Evolutionary conservation across 2,797 vertebrate genomes (phyloP).

Genomic region (Schizothorax lantsangensis): DNA sequence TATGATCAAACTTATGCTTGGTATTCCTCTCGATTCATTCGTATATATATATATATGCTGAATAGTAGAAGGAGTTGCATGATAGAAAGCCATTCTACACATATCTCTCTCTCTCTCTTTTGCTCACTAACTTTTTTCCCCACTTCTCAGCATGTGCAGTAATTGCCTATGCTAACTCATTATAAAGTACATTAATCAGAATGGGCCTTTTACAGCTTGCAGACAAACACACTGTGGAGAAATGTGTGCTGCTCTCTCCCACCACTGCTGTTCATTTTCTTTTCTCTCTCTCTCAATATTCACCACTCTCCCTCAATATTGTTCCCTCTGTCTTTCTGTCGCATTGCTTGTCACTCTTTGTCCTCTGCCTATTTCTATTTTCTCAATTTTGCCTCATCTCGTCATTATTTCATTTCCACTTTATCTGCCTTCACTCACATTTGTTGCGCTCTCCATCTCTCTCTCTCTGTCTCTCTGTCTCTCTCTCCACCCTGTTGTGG

Average conservation of each 20-base stretch:
- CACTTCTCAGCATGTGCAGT: constrained; percentile 59
- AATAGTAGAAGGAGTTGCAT: neutral
- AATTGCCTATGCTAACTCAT: constrained; percentile 66
- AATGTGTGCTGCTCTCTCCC: constrained; percentile 59
- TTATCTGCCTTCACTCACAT: constrained; percentile 30
- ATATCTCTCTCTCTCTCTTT: neutral
- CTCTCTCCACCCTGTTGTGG: constrained; percentile 53
- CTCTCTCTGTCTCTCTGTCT: constrained; percentile 38
- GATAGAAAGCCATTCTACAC: neutral
- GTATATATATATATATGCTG: neutral
- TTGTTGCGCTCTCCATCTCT: neutral
- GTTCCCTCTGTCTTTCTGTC: neutral
- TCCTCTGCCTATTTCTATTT: neutral
- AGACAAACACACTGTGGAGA: constrained; percentile 60
- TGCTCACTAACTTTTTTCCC: neutral
- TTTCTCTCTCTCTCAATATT: constrained; percentile 11
- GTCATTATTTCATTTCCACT: constrained; percentile 24
- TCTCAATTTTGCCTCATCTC: neutral
- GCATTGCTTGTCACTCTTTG: constrained; percentile 1
- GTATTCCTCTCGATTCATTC: neutral
- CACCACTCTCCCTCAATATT: neutral
- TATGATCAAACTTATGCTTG: neutral
- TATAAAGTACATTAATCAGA: constrained; percentile 68
- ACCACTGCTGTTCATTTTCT: constrained; percentile 53
- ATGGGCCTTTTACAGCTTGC: constrained; percentile 39